phyloP scores from a whole-genome alignment of 2,797 vertebrate genomes.

The Pygocentrus nattereri region DNA sequence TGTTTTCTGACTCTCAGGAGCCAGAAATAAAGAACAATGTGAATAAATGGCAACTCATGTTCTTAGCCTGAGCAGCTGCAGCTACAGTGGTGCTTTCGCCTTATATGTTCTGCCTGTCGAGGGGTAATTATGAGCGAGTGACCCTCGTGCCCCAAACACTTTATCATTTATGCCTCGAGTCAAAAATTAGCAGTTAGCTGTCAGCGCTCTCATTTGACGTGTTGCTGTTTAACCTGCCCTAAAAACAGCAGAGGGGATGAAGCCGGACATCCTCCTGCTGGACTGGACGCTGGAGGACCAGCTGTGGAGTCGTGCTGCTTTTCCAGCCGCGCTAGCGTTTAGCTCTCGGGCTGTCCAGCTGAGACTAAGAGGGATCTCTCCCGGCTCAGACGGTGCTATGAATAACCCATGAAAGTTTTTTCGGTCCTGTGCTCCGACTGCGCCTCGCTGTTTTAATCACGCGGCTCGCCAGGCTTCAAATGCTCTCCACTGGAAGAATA shows the following conservation, averaged over 20 bases:
- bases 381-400: conserved; percentile 12
- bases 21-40: too few species aligned
- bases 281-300: neutral
- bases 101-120: too few species aligned
- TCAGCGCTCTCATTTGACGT: neutral
- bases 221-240: neutral
- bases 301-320: neutral
- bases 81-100: too few species aligned
- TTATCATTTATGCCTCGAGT: neutral
- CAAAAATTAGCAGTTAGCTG: neutral
- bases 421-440: neutral
- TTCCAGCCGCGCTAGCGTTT: neutral
- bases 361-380: conserved; percentile 18
- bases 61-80: too few species aligned
- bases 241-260: neutral
- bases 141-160: neutral
- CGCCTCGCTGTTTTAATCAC: conserved; percentile 44
- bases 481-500: conserved; percentile 19
- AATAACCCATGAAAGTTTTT: conserved; percentile 33
- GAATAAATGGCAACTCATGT: too few species aligned
- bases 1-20: too few species aligned
- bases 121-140: neutral
- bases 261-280: neutral
- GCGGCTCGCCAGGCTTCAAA: conserved; percentile 37
- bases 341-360: conserved; percentile 10